phyloP scores from a whole-genome alignment of 2,113 vertebrate genomes.

The Scatophagus argus region DNA sequence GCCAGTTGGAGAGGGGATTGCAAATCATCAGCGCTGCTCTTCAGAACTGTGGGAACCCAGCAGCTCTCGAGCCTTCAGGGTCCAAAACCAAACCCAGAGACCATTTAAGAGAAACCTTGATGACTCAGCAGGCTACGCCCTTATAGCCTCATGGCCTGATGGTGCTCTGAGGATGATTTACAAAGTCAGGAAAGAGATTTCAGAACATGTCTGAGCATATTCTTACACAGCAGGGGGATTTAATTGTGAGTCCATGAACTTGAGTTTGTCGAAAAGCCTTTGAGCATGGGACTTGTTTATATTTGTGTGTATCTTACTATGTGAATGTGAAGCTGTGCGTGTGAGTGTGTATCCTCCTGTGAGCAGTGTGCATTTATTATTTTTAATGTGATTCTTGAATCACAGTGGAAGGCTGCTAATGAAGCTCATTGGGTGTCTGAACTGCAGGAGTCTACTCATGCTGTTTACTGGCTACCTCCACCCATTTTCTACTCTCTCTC shows the following conservation, averaged over 20 bases:
- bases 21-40: slow-evolving; percentile 70
- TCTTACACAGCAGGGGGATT: slow-evolving; percentile 46
- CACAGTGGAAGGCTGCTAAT: slow-evolving; percentile 75
- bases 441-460: slow-evolving; percentile 46
- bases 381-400: slow-evolving; percentile 79
- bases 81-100: slow-evolving; percentile 45
- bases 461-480: slow-evolving; percentile 63
- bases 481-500: slow-evolving; percentile 15
- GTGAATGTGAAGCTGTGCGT: slow-evolving; percentile 31
- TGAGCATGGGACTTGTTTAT: slow-evolving; percentile 63
- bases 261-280: slow-evolving; percentile 53
- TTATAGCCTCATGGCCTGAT: slow-evolving; percentile 32
- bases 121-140: slow-evolving; percentile 65
- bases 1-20: slow-evolving; percentile 60
- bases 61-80: slow-evolving; percentile 58
- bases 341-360: slow-evolving; percentile 48
- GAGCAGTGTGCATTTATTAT: slow-evolving; percentile 74
- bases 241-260: slow-evolving; percentile 55
- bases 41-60: slow-evolving; percentile 72
- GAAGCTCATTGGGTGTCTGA: slow-evolving; percentile 71
- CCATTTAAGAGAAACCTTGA: slow-evolving; percentile 70
- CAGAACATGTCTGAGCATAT: slow-evolving; percentile 47
- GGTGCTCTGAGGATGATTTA: slow-evolving; percentile 47
- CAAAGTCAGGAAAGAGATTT: slow-evolving; percentile 43
- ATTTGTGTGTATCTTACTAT: slow-evolving; percentile 44